phyloP scores from a whole-genome alignment of 2,888 invertebrate genomes.

The Phyto melanocephala region DNA sequence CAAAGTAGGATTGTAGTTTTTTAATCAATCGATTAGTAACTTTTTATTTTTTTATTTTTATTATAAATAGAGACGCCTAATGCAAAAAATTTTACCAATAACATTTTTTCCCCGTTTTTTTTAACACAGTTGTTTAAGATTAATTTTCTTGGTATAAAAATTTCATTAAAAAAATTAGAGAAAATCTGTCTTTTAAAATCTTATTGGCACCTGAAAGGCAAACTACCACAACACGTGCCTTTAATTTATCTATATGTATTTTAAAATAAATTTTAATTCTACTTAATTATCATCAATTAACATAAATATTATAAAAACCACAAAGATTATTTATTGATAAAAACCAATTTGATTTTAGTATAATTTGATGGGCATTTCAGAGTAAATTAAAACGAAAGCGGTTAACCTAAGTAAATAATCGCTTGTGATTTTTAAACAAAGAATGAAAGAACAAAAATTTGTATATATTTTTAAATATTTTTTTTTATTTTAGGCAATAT shows the following conservation, averaged over 20 bases:
- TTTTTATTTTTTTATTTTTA: too few species aligned
- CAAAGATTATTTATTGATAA: slow-evolving; percentile 25
- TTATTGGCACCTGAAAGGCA: background rate
- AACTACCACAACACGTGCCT: background rate
- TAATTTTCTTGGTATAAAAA: too few species aligned
- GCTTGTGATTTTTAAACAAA: background rate
- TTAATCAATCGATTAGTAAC: too few species aligned
- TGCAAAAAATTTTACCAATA: too few species aligned
- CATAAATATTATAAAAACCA: slow-evolving; percentile 1
- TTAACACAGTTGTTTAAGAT: too few species aligned
- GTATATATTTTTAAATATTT: too few species aligned
- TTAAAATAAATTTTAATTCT: background rate
- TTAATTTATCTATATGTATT: background rate
- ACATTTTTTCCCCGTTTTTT: too few species aligned
- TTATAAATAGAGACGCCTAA: too few species aligned
- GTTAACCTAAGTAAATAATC: background rate
- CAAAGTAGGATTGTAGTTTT: too few species aligned
- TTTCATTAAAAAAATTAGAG: too few species aligned
- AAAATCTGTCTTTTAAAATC: too few species aligned
- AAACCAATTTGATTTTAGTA: background rate
- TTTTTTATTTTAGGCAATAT: background rate
- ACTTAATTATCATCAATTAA: background rate
- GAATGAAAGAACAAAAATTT: too few species aligned
- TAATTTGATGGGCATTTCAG: slow-evolving; percentile 6
- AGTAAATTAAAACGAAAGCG: slow-evolving; percentile 31